phyloP scores from a whole-genome alignment of 2,888 invertebrate genomes.

The Drosophila affinis region DNA sequence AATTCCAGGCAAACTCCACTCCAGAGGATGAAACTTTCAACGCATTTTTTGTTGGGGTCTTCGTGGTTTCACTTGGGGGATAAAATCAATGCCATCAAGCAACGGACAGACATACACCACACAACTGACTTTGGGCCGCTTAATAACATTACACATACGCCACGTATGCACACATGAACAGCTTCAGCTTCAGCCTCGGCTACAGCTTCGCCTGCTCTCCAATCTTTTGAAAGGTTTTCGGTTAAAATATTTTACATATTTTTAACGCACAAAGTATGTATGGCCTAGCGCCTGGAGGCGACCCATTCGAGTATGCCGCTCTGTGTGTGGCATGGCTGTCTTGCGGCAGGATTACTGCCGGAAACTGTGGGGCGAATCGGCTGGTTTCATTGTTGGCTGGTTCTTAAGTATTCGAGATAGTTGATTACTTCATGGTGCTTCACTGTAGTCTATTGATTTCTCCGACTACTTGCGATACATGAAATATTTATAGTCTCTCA shows the following conservation, averaged over 20 bases:
- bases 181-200: not conserved
- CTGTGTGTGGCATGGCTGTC: conserved; percentile 2
- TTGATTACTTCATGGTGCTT: conserved; percentile 72
- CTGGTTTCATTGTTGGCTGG: conserved; percentile 11
- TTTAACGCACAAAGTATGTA: conserved; percentile 45
- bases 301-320: conserved; percentile 6
- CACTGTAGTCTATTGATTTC: conserved; percentile 64
- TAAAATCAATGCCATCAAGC: conserved; percentile 36
- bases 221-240: conserved; percentile 74
- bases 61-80: conserved; percentile 13
- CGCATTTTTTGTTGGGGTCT: conserved; percentile 16
- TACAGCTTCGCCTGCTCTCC: conserved; percentile 30
- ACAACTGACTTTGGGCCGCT: conserved; percentile 25
- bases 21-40: conserved; percentile 13
- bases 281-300: conserved; percentile 3
- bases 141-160: conserved; percentile 60
- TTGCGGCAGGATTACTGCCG: not conserved
- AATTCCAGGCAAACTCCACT: conserved; percentile 15
- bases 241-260: conserved; percentile 76
- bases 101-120: conserved; percentile 1
- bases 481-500: conserved; percentile 42
- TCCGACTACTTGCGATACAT: conserved; percentile 38
- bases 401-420: conserved; percentile 33
- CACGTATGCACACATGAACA: conserved; percentile 31
- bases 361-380: conserved; percentile 4